Percentiles rank a stretch among this genome's conserved stretches.
Conservation (phyloP, 2,113 vertebrate genomes). For the Cettia cetti region DNA sequence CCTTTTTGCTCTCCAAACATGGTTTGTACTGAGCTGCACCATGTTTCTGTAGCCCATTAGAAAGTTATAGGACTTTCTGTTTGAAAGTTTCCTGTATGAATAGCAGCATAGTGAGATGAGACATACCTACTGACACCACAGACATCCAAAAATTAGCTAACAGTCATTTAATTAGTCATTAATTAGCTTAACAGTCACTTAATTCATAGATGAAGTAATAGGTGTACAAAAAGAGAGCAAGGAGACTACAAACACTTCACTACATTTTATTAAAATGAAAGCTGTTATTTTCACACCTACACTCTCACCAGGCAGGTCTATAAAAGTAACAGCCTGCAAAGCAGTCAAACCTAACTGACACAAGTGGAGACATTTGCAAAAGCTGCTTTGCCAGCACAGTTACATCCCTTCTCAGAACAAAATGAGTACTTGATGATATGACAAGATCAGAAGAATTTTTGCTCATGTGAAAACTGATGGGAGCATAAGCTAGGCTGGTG, state of each 20-base stretch:
- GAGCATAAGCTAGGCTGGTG: neutral
- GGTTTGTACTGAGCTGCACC: neutral
- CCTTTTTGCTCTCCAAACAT: neutral
- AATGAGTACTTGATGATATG: neutral
- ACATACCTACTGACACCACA: neutral
- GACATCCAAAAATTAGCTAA: neutral
- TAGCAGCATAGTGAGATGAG: neutral
- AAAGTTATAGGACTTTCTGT: neutral
- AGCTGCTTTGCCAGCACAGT: neutral
- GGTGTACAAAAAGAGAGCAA: neutral
- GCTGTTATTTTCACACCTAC: slow-evolving; percentile 39
- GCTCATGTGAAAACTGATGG: neutral
- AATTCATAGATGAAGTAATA: neutral
- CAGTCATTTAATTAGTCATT: neutral
- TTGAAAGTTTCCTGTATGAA: neutral
- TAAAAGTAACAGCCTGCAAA: slow-evolving; percentile 8
- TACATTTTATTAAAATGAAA: slow-evolving; percentile 10
- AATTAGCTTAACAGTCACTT: neutral
- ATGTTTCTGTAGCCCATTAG: neutral
- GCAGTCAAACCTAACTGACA: slow-evolving; percentile 8
- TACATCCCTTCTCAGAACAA: neutral
- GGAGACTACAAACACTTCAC: slow-evolving; percentile 26
- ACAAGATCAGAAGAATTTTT: neutral
- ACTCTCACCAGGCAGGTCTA: slow-evolving; percentile 5
- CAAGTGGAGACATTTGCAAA: neutral